phyloP scores from a whole-genome alignment of 2,888 invertebrate species.

The Netelia virgata region DNA sequence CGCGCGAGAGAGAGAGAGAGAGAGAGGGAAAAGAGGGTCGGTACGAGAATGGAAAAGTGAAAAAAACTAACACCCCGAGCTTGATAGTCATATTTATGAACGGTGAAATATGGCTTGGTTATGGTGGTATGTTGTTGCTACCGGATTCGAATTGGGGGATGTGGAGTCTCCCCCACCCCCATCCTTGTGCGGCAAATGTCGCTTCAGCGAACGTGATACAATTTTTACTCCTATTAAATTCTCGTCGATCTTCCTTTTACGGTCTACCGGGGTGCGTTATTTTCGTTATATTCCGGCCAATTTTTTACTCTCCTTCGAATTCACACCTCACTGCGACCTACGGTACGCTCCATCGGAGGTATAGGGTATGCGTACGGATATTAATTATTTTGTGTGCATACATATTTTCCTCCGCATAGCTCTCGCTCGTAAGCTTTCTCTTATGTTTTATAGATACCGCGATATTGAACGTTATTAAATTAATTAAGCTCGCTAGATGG shows the following conservation, averaged over 20 bases:
- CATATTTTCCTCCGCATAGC: neutral
- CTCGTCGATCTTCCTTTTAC: slow-evolving; percentile 32
- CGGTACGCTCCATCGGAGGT: slow-evolving; percentile 55
- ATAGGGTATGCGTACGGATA: neutral
- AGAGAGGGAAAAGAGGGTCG: neutral
- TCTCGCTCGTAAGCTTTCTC: too few species aligned
- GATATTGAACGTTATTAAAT: too few species aligned
- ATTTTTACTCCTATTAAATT: slow-evolving; percentile 45
- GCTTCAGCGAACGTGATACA: slow-evolving; percentile 29
- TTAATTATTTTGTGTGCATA: neutral
- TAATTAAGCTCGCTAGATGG: too few species aligned
- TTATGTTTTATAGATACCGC: too few species aligned
- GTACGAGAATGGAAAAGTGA: neutral
- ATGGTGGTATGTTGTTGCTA: slow-evolving; percentile 11
- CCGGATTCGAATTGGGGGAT: slow-evolving; percentile 18
- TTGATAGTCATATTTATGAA: slow-evolving; percentile 64
- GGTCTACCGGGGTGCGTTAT: slow-evolving; percentile 34
- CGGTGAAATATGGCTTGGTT: slow-evolving; percentile 48
- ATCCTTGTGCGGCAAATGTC: slow-evolving; percentile 12
- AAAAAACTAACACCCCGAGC: slow-evolving; percentile 34
- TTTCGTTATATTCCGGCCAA: slow-evolving; percentile 15
- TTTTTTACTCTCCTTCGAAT: slow-evolving; percentile 23
- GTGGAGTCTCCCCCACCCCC: neutral
- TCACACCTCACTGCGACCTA: slow-evolving; percentile 65
- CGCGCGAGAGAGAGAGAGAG: neutral